These are phyloP conservation scores for Polypedilum vanderplanki DNA, from an alignment of 1,140 invertebrate genomes.

Conservation along the genomic window DNA sequence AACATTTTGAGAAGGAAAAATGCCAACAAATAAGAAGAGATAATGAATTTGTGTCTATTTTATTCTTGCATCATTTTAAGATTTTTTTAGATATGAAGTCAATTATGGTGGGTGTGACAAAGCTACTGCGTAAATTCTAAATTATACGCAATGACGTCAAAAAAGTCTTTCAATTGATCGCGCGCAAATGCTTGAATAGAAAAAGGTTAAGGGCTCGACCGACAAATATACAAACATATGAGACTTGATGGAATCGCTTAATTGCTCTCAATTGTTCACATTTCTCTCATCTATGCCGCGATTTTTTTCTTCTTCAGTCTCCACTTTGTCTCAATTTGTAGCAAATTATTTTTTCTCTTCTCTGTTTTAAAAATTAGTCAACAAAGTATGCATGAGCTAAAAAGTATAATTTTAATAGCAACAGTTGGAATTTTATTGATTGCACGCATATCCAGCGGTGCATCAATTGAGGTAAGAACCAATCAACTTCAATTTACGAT, in stretches of 20 bases:
- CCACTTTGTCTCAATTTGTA: background rate
- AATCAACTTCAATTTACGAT: too few species aligned
- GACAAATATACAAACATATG: background rate
- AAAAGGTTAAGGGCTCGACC: slow-evolving; percentile 10
- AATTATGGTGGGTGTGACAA: background rate
- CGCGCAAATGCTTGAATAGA: background rate
- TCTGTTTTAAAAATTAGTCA: too few species aligned
- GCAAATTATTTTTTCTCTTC: background rate
- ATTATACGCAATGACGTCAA: background rate
- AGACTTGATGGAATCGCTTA: background rate
- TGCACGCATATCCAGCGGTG: background rate
- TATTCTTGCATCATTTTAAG: too few species aligned
- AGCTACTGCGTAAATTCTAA: background rate
- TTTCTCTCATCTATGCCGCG: background rate
- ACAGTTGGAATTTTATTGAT: background rate
- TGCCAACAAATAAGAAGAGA: too few species aligned
- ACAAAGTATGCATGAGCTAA: slow-evolving; percentile 5
- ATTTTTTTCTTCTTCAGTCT: background rate
- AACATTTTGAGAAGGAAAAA: too few species aligned
- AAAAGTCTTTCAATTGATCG: background rate
- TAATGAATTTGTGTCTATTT: too few species aligned
- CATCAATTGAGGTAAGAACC: slow-evolving; percentile 5
- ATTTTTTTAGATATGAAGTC: too few species aligned
- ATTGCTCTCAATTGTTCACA: background rate
- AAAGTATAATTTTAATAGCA: background rate